A percentile compares a stretch with the other conserved stretches of the same genome.
These are phyloP conservation scores for Nudaria mundana DNA, from an alignment of 2,888 invertebrate genomes.

Conservation along the genomic window DNA sequence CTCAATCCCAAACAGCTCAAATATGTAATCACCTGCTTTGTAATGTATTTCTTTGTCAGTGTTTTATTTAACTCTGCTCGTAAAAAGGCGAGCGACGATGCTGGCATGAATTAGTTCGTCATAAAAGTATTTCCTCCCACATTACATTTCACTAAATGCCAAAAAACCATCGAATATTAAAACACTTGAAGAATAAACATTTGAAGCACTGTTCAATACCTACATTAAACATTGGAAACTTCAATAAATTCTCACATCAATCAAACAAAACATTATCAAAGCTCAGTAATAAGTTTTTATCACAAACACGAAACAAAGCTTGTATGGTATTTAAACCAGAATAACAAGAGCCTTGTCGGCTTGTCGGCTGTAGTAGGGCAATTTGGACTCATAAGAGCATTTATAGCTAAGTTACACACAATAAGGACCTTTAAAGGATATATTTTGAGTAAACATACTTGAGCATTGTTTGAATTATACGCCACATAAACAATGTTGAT, in stretches of 20 bases:
- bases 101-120: too few species aligned
- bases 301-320: conserved; percentile 62
- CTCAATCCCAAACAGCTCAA: too few species aligned
- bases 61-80: too few species aligned
- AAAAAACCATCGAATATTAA: too few species aligned
- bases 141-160: too few species aligned
- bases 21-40: too few species aligned
- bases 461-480: conserved; percentile 53
- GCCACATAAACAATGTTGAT: conserved; percentile 46
- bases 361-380: conserved; percentile 49
- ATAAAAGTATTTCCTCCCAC: too few species aligned
- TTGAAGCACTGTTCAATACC: conserved; percentile 2
- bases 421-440: conserved; percentile 56
- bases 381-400: conserved; percentile 59
- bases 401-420: conserved; percentile 54
- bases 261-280: conserved; percentile 51
- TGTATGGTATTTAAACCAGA: conserved; percentile 38
- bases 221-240: conserved; percentile 3
- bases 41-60: too few species aligned
- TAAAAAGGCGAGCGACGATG: too few species aligned
- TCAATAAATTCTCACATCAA: conserved; percentile 64
- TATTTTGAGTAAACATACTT: conserved; percentile 76
- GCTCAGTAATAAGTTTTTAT: conserved; percentile 56
- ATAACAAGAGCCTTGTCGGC: conserved; percentile 53
- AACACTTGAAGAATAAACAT: not conserved